Conservation (phyloP, 2,797 vertebrate genomes). For the Coranthus polyacanthus region DNA sequence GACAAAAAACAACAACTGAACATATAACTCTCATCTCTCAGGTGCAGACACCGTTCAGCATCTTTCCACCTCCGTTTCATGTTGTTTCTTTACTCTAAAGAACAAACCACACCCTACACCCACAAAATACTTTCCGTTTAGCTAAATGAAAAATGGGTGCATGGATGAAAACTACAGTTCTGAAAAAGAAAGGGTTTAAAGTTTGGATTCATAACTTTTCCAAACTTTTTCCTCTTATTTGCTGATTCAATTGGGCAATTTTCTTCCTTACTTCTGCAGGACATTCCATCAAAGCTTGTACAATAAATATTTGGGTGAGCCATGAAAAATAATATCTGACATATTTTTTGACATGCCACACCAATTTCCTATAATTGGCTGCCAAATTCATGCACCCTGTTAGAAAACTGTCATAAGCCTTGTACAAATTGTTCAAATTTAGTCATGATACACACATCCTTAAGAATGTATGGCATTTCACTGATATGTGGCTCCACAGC, state of each 20-base stretch:
- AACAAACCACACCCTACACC: too few species aligned
- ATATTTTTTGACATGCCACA: neutral
- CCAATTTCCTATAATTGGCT: conserved; percentile 14
- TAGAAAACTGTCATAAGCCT: conserved; percentile 12
- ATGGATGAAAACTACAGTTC: too few species aligned
- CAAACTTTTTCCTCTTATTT: too few species aligned
- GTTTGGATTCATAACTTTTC: neutral
- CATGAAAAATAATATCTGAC: neutral
- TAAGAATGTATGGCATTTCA: neutral
- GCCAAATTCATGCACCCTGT: conserved; percentile 9
- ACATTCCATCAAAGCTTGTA: neutral
- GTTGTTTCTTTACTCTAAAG: too few species aligned
- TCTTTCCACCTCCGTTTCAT: too few species aligned
- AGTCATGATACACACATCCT: conserved; percentile 1
- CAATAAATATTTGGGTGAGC: conserved; percentile 1
- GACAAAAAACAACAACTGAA: too few species aligned
- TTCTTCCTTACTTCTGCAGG: neutral
- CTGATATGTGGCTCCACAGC: neutral
- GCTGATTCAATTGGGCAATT: too few species aligned
- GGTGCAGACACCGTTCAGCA: too few species aligned
- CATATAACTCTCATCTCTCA: too few species aligned
- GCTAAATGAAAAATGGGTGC: too few species aligned
- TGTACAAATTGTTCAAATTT: conserved; percentile 5
- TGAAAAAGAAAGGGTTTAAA: neutral
- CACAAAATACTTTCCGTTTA: too few species aligned